Evolutionary conservation across 2,113 vertebrate species (phyloP).

Genomic region (Planiliza haematocheilus): DNA sequence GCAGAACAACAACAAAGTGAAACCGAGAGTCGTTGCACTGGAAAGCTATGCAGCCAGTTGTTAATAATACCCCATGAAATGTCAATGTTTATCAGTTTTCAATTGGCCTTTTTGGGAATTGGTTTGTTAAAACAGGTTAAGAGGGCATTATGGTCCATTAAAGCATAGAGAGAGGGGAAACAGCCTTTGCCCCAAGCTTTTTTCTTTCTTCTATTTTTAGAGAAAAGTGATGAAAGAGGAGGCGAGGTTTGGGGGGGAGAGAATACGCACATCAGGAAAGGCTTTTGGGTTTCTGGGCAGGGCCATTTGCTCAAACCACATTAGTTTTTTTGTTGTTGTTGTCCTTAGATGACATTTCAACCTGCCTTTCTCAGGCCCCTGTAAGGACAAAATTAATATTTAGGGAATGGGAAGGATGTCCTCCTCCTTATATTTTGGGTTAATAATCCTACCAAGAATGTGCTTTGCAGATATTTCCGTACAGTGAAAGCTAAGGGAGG

Average conservation of each 20-base stretch:
- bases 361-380: constrained; percentile 5
- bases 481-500: not conserved
- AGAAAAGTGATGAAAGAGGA: constrained; percentile 57
- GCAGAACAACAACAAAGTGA: too few relatives aligned
- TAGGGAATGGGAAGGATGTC: not conserved
- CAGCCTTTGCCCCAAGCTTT: constrained; percentile 21
- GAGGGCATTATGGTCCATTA: constrained; percentile 33
- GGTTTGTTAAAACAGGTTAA: constrained; percentile 13
- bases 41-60: constrained; percentile 21
- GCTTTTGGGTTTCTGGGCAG: constrained; percentile 56
- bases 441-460: not conserved
- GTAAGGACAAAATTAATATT: not conserved
- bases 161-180: constrained; percentile 6
- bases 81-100: constrained; percentile 13
- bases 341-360: constrained; percentile 20
- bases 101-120: not conserved
- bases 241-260: constrained; percentile 41
- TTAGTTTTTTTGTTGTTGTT: constrained; percentile 26
- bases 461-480: not conserved
- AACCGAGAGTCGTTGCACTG: constrained; percentile 25
- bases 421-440: not conserved
- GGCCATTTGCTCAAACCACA: constrained; percentile 37
- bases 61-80: constrained; percentile 40
- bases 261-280: constrained; percentile 61
- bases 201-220: constrained; percentile 38